Conservation (phyloP, 2,888 invertebrate genomes). For the Drosophila planitibia region DNA sequence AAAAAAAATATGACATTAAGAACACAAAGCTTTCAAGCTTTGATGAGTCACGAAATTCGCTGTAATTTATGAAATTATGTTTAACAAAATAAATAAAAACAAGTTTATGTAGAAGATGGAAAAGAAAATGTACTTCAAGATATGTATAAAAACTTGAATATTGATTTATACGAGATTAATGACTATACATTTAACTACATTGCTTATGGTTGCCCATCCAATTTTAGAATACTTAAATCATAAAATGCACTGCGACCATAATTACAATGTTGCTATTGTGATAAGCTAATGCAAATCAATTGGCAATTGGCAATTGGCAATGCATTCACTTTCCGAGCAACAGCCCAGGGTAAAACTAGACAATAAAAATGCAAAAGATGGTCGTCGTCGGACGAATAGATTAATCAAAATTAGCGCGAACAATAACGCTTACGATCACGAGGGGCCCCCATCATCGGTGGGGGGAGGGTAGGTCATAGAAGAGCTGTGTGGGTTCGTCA, state of each 20-base stretch:
- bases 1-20: slow-evolving; percentile 9
- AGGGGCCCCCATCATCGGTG: not conserved
- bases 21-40: not conserved
- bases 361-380: not conserved
- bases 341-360: not conserved
- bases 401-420: slow-evolving; percentile 3
- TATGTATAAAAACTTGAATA: not conserved
- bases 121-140: not conserved
- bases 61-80: not conserved
- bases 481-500: slow-evolving; percentile 11
- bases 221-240: not conserved
- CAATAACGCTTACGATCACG: slow-evolving; percentile 10
- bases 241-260: slow-evolving; percentile 3
- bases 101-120: not conserved
- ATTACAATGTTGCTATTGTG: not conserved
- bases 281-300: slow-evolving; percentile 40
- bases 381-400: slow-evolving; percentile 20
- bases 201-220: not conserved
- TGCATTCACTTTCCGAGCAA: not conserved
- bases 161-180: not conserved
- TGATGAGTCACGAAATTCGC: slow-evolving; percentile 21
- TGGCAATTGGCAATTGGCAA: not conserved
- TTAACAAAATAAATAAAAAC: not conserved
- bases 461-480: not conserved
- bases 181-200: not conserved